Base-by-base conservation (phyloP, 2,888 invertebrate species). In the Galerucella nymphaeae region DNA sequence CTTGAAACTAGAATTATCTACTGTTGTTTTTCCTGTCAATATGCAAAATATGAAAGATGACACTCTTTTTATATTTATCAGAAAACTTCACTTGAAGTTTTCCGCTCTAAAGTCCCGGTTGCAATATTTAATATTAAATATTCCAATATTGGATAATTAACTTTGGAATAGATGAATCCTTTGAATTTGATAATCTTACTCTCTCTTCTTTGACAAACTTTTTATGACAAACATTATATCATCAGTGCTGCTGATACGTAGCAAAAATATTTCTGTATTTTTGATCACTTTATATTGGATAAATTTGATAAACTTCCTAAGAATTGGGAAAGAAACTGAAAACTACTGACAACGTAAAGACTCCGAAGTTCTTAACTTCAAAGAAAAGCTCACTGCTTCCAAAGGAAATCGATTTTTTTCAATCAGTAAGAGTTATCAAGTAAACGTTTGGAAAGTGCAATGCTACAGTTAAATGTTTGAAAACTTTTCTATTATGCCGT, bases 331-430 rank as follows among this genome's bases (percentile, higher is more conserved):
- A 78, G 74, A 75, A 77, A 74, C 71, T 75, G 72, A 73, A 69
- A 76, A 74, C 68, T 68, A 72, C 76, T 78, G 78, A 78, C 80
- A 77, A 78, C 78, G 79, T 80, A 80, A 80, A 80, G 79, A 80
- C 78, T 77, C 70, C 78, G 76, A 72, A 76, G 75, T 80, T 75
- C 77, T 77, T 78, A 77, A 82, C 80, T 80, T 82, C 82, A 82
- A 82, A 82, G 81, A 78, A 76, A 75, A 76, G 50, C 66, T 78
- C 73, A 74, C 77, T 82, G 82, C 81, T 82, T 80, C 69, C 71
- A 81, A 76, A 77, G 81, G 82, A 83, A 83, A 82, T 82, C 81
- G 83, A 82, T 81, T 82, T 82, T n/a, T 82, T 82, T 81, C 83
- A 82, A 83, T 82, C 83, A 82, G 82, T 82, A 80, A 81, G 77